These are phyloP conservation scores for Pao palembangensis DNA, from an alignment of 2,113 vertebrate genomes.

Conservation along the genomic window DNA sequence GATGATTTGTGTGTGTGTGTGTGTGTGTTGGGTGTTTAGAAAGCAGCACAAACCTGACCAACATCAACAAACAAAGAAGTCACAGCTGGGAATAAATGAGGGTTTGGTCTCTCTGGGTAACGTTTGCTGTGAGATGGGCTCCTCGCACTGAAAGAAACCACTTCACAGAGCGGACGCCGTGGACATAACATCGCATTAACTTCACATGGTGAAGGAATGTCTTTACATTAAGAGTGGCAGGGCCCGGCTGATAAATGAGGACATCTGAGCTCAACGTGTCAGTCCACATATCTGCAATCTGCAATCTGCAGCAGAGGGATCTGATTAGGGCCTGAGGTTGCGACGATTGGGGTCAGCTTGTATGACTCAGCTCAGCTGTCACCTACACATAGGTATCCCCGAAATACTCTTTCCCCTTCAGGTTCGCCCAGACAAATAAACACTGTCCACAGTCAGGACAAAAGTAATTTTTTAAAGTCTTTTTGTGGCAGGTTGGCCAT, in stretches of 20 bases:
- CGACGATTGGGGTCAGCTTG: conserved; percentile 58
- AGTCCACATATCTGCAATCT: conserved; percentile 51
- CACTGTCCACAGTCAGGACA: conserved; percentile 60
- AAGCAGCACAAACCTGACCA: conserved; percentile 26
- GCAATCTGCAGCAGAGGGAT: conserved; percentile 57
- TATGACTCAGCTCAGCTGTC: conserved; percentile 61
- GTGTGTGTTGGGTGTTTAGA: conserved; percentile 9
- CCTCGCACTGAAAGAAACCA: conserved; percentile 44
- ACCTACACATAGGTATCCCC: conserved; percentile 58
- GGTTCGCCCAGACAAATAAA: conserved; percentile 74
- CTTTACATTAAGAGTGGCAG: conserved; percentile 62
- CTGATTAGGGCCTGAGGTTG: conserved; percentile 66
- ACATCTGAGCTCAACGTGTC: conserved; percentile 62
- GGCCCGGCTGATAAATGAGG: conserved; percentile 51
- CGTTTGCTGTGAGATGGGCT: conserved; percentile 13
- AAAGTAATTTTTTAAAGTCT: conserved; percentile 68
- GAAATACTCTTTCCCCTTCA: conserved; percentile 60
- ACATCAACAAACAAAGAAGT: conserved; percentile 56
- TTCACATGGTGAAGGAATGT: conserved; percentile 57
- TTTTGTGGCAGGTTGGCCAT: conserved; percentile 51
- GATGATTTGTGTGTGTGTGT: conserved; percentile 34
- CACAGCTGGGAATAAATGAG: conserved; percentile 30
- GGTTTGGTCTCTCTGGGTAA: conserved; percentile 20
- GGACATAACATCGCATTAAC: conserved; percentile 52
- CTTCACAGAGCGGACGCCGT: conserved; percentile 44